Evolutionary conservation across 2,797 vertebrate species (phyloP).

Genomic region (Scolopax rusticola): DNA sequence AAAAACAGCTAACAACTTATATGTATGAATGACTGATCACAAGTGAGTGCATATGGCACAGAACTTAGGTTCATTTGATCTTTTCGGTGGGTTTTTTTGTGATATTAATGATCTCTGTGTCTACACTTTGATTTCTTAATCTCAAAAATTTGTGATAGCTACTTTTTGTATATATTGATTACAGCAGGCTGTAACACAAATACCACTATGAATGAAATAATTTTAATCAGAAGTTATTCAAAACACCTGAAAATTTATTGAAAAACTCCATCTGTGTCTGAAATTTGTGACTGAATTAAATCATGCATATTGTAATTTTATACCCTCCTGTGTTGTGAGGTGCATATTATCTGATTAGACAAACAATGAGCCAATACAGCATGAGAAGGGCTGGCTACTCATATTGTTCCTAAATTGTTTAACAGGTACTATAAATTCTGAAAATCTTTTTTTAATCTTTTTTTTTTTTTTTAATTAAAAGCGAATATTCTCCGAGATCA

Average conservation of each 20-base stretch:
- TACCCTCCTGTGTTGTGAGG: neutral
- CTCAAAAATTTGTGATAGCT: neutral
- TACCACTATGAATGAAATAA: neutral
- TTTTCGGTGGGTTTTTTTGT: neutral
- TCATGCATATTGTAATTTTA: neutral
- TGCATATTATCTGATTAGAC: neutral
- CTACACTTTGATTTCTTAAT: neutral
- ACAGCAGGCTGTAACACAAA: neutral
- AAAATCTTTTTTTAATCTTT: neutral
- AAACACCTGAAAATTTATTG: neutral
- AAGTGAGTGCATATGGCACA: neutral
- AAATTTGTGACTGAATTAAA: constrained; percentile 32
- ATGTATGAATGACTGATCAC: neutral
- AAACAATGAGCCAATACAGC: neutral
- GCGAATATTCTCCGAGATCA: neutral
- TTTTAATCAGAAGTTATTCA: constrained; percentile 17
- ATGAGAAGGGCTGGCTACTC: neutral
- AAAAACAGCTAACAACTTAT: neutral
- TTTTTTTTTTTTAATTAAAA: constrained; percentile 29
- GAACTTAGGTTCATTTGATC: neutral
- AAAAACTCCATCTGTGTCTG: constrained; percentile 21
- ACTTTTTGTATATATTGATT: neutral
- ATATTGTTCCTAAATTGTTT: neutral
- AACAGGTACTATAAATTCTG: neutral
- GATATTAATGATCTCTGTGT: neutral